phyloP scores from a whole-genome alignment of 2,888 invertebrate species.

The Formica aserva region DNA sequence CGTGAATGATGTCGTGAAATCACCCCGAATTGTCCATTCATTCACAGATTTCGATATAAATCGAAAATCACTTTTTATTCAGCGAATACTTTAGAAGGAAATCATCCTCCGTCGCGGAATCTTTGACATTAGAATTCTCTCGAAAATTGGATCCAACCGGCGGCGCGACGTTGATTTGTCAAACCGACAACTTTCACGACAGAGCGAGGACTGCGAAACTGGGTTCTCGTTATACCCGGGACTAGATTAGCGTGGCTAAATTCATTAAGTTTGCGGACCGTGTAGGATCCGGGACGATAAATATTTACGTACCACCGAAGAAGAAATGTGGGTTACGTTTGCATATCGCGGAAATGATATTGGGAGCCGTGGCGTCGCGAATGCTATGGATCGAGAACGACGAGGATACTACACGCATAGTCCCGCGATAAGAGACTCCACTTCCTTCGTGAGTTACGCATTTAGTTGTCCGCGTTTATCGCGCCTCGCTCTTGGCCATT shows the following conservation, averaged over 20 bases:
- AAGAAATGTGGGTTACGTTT: slow-evolving; percentile 73
- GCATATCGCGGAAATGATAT: slow-evolving; percentile 71
- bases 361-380: slow-evolving; percentile 55
- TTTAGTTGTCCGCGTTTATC: slow-evolving; percentile 67
- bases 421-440: slow-evolving; percentile 62
- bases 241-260: slow-evolving; percentile 48
- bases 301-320: slow-evolving; percentile 70
- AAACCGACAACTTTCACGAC: slow-evolving; percentile 8
- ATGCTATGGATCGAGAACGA: slow-evolving; percentile 71
- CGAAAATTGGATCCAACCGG: neutral
- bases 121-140: neutral
- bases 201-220: slow-evolving; percentile 51
- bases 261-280: slow-evolving; percentile 63
- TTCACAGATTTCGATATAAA: too few relatives aligned
- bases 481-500: slow-evolving; percentile 26
- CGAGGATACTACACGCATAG: slow-evolving; percentile 44
- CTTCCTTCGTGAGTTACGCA: slow-evolving; percentile 61
- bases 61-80: neutral
- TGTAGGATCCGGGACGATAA: slow-evolving; percentile 65
- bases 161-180: slow-evolving; percentile 12
- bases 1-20: too few relatives aligned
- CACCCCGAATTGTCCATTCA: neutral
- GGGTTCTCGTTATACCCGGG: slow-evolving; percentile 36
- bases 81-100: neutral
- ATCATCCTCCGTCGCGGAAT: neutral